phyloP scores from a whole-genome alignment of 2,113 vertebrate species.

The Vanacampus margaritifer region DNA sequence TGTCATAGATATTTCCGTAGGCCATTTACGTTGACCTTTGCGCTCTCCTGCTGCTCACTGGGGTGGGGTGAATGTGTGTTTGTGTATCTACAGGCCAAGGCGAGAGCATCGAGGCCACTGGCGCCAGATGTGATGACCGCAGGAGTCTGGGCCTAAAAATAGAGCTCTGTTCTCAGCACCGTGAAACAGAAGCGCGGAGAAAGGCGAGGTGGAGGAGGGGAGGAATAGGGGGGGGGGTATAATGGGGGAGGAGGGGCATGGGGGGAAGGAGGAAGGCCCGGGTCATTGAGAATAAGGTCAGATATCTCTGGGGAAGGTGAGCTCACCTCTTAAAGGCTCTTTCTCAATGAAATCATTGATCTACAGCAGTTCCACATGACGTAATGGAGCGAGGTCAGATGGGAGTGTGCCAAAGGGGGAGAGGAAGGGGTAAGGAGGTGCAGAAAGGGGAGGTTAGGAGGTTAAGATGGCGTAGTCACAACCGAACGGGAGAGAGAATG shows the following conservation, averaged over 20 bases:
- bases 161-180: conserved; percentile 73
- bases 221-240: conserved; percentile 24
- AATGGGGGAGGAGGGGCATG: conserved; percentile 22
- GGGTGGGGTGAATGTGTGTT: conserved; percentile 51
- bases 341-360: conserved; percentile 78
- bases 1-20: conserved; percentile 57
- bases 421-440: conserved; percentile 20
- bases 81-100: conserved; percentile 60
- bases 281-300: conserved; percentile 64
- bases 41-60: conserved; percentile 40
- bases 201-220: conserved; percentile 20
- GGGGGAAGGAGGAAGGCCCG: conserved; percentile 40
- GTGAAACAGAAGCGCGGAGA: conserved; percentile 55
- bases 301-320: conserved; percentile 64
- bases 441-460: conserved; percentile 31
- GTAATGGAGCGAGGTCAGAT: conserved; percentile 53
- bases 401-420: background rate
- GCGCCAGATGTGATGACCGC: conserved; percentile 80
- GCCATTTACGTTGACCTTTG: conserved; percentile 63
- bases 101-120: conserved; percentile 67
- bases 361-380: conserved; percentile 38
- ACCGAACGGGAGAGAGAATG: background rate
- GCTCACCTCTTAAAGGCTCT: conserved; percentile 74
- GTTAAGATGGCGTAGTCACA: conserved; percentile 12
- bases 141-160: conserved; percentile 76